Evolutionary conservation across 2,113 vertebrate species (phyloP).

Genomic region (Actenoides lindsayi): DNA sequence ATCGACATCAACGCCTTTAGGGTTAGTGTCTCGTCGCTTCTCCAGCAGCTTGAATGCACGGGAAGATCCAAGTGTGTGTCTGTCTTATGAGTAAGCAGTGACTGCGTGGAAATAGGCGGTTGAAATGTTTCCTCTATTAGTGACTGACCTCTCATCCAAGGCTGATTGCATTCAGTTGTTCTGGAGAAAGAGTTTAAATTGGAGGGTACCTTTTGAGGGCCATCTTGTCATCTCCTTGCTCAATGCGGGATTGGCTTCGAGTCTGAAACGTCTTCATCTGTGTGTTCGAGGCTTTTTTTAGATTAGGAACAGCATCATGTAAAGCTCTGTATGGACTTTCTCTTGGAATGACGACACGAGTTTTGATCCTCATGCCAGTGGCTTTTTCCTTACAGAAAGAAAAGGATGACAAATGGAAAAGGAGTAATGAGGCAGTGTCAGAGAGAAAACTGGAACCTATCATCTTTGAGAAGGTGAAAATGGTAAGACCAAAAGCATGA

Average conservation of each 20-base stretch:
- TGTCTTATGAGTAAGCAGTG: neutral
- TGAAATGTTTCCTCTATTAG: neutral
- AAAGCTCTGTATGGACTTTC: neutral
- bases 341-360: fast-evolving
- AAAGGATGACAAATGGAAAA: slow-evolving; percentile 83
- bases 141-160: neutral
- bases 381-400: slow-evolving; percentile 83
- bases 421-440: slow-evolving; percentile 79
- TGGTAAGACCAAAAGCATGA: slow-evolving; percentile 76
- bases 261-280: neutral
- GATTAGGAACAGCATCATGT: neutral
- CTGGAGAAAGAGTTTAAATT: neutral
- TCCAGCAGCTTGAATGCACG: neutral
- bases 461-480: slow-evolving; percentile 97
- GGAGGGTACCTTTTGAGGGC: neutral
- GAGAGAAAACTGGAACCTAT: slow-evolving; percentile 87
- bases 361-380: neutral
- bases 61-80: neutral
- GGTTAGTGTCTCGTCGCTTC: slow-evolving; percentile 74
- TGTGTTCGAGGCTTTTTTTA: neutral
- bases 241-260: neutral
- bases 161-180: neutral
- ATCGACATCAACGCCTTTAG: slow-evolving; percentile 89
- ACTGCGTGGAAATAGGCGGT: neutral
- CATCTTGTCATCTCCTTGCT: neutral